Evolutionary conservation across 2,797 vertebrate genomes (phyloP).

Genomic region (Octomys mimax): DNA sequence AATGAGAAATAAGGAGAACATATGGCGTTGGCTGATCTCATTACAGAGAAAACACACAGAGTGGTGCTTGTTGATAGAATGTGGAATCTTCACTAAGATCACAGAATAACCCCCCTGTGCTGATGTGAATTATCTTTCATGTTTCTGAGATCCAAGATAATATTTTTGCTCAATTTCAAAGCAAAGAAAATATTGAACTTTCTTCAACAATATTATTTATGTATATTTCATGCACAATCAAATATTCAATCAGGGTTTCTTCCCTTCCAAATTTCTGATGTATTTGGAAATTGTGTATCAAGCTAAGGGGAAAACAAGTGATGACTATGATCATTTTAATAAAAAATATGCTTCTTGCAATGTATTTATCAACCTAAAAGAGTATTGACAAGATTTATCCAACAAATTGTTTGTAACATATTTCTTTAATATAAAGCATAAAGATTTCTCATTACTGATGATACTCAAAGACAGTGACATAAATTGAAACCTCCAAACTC

Average conservation of each 20-base stretch:
- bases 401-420: background rate
- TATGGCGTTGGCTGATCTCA: background rate
- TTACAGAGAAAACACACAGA: conserved; percentile 2
- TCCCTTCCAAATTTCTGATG: background rate
- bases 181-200: background rate
- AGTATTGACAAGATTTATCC: background rate
- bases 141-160: background rate
- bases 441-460: background rate
- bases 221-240: background rate
- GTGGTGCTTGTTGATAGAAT: background rate
- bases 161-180: background rate
- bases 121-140: background rate
- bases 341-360: background rate
- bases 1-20: conserved; percentile 33
- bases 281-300: background rate
- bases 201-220: background rate
- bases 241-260: background rate
- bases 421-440: background rate
- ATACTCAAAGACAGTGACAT: background rate
- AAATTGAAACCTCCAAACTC: background rate
- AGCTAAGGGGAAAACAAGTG: background rate
- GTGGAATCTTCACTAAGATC: background rate
- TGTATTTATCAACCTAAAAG: background rate
- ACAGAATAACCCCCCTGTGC: background rate
- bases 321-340: background rate